Base-by-base conservation (phyloP, 2,113 vertebrate species). In the Nycticorax nycticorax region DNA sequence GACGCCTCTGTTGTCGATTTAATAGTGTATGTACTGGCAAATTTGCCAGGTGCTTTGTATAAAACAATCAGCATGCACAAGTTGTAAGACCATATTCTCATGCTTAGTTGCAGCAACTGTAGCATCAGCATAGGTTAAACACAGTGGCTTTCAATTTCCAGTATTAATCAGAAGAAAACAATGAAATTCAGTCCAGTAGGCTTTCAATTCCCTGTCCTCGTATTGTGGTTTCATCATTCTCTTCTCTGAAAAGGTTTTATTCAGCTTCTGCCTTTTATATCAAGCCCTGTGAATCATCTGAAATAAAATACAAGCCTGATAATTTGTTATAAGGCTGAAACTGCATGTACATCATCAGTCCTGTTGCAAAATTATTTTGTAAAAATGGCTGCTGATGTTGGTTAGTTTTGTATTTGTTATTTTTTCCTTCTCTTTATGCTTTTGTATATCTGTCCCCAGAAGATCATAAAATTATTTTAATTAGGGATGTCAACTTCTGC, bases 391-490 rank as follows among this genome's bases (percentile, higher is more conserved):
- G 55, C 67, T 88, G 85, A 50, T 90, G 81, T 81, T 84, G 83
- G 78, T 84, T 81, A 57, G 59, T 60, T 92, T 63, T 86, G 75
- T 88, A 89, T 97, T 93, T 96, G 91, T 93, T 95, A 80, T 96
- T 97, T 96, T 96, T 96, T 37, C 89, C 50, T 91, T 73, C 87
- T 74, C 55, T 95, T 94, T 89, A 91, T 94, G 91, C 71, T 93
- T 96, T 97, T 96, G 93, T 94, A 17, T 95, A 92, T 96, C 93
- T 95, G 87, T 95, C 92, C 95, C 94, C 94, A 72, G 75, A 97
- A 96, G 84, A 97, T 96, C 96, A 96, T 96, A 96, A 93, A 97
- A 97, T 97, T 97, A 97, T 97, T 98, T 97, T 98, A 98, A 97
- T 98, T 98, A 97, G 94, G 95, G 95, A 96, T 96, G 96, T 94